Conservation (phyloP, 2,113 vertebrate species). For the Origma solitaria region DNA sequence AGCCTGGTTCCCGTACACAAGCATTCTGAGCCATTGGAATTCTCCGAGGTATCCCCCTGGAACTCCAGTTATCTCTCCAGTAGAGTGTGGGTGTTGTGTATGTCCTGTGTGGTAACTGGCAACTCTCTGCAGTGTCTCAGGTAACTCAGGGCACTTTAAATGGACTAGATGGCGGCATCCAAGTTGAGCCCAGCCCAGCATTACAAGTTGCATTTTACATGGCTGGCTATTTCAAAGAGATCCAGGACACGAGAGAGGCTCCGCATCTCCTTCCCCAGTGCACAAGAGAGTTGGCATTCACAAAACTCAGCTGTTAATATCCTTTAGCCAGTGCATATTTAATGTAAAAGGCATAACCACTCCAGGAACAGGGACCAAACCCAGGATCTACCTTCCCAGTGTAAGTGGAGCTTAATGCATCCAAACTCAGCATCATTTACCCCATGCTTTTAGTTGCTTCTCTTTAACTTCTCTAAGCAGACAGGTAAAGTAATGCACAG, state of each 20-base stretch:
- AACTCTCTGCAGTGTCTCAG: background rate
- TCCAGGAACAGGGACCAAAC: background rate
- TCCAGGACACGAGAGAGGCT: background rate
- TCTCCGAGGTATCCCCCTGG: background rate
- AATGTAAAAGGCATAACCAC: background rate
- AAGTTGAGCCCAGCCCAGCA: background rate
- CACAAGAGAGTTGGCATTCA: background rate
- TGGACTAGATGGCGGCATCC: background rate
- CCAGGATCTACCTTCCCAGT: background rate
- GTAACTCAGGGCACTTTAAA: background rate
- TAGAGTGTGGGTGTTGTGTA: rapidly evolving
- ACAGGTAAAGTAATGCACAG: constrained; percentile 38
- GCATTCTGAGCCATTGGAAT: background rate
- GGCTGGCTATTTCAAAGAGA: background rate
- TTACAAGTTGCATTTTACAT: background rate
- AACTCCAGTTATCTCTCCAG: background rate
- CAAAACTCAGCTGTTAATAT: background rate
- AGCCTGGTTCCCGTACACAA: background rate
- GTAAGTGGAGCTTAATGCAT: constrained; percentile 36
- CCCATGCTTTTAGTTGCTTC: constrained; percentile 17
- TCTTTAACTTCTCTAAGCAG: constrained; percentile 38
- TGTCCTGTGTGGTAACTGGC: background rate
- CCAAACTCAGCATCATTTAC: background rate
- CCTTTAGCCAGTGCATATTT: background rate
- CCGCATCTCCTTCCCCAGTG: background rate